phyloP scores from a whole-genome alignment of 2,113 vertebrate species.

The Mungos mungo region DNA sequence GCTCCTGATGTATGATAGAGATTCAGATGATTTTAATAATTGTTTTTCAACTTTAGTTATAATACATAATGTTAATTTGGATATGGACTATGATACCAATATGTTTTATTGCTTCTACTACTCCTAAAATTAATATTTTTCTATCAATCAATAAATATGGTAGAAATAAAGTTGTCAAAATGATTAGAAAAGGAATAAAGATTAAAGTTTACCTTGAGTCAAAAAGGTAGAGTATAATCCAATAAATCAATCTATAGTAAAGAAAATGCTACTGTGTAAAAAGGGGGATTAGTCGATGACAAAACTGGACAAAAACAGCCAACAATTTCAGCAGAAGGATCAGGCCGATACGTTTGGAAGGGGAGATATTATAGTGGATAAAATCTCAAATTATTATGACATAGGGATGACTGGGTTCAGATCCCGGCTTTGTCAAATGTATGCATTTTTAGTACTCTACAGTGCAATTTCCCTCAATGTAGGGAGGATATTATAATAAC shows the following conservation, averaged over 20 bases:
- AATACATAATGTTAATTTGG: neutral
- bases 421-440: neutral
- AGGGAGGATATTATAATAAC: neutral
- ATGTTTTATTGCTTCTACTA: neutral
- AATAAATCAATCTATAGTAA: neutral
- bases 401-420: neutral
- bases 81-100: neutral
- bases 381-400: neutral
- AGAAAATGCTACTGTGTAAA: neutral
- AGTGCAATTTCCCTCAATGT: neutral
- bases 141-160: neutral
- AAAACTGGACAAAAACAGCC: neutral
- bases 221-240: neutral
- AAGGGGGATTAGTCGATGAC: neutral
- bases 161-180: neutral
- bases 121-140: neutral
- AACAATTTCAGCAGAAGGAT: neutral
- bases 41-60: neutral
- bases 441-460: neutral
- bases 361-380: neutral
- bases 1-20: neutral
- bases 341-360: neutral
- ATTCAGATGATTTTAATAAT: neutral
- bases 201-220: neutral
- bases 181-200: neutral